Conservation (phyloP, 2,888 invertebrate species). For the Tetramorium bicarinatum region DNA sequence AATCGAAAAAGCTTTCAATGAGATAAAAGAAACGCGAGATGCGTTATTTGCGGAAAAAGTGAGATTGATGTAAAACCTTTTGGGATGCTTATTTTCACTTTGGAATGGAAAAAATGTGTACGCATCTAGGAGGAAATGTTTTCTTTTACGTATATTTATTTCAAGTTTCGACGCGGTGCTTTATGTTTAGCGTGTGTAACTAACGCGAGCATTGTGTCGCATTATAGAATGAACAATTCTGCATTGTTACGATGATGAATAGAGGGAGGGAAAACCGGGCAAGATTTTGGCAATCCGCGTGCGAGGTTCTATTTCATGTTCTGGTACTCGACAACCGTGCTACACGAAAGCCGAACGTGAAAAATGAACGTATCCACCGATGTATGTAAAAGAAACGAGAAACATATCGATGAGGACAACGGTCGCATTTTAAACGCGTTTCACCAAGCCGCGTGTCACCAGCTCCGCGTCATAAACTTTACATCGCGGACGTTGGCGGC, state of each 20-base stretch:
- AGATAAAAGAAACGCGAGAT: neutral
- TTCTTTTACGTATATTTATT: neutral
- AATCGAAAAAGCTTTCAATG: neutral
- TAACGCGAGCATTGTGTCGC: neutral
- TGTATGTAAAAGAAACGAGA: slow-evolving; percentile 12
- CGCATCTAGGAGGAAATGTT: neutral
- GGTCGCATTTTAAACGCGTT: slow-evolving; percentile 25
- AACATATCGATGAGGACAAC: slow-evolving; percentile 7
- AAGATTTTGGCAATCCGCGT: slow-evolving; percentile 6
- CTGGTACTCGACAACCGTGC: neutral
- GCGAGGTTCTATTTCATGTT: neutral
- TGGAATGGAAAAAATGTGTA: neutral
- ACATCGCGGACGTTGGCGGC: neutral
- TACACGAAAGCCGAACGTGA: slow-evolving; percentile 2
- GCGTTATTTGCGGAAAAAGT: neutral
- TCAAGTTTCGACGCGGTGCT: neutral
- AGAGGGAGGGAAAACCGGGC: neutral
- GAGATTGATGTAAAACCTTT: neutral
- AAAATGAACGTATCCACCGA: slow-evolving; percentile 3
- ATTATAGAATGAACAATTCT: neutral
- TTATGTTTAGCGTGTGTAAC: neutral
- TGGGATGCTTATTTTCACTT: neutral
- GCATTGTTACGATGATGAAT: slow-evolving; percentile 6
- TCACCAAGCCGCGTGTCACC: neutral
- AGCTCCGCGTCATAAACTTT: slow-evolving; percentile 13